phyloP scores from a whole-genome alignment of 1,140 invertebrate genomes.

The Hormaphis cornu region DNA sequence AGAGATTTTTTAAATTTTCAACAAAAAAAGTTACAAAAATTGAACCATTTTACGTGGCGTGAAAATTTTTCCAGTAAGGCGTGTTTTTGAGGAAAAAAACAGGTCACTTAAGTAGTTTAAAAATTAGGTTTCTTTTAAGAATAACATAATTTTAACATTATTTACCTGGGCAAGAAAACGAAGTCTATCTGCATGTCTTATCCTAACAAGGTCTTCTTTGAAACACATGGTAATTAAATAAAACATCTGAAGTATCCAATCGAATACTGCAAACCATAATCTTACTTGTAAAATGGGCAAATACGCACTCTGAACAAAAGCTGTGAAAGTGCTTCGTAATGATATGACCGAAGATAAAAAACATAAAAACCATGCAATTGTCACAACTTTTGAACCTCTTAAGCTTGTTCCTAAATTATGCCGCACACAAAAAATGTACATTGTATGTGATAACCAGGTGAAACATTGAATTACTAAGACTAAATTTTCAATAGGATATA shows the following conservation, averaged over 20 bases:
- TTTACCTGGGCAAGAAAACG: constrained; percentile 28
- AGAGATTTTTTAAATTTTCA: too few species aligned
- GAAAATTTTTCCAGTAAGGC: too few species aligned
- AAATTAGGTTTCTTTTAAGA: too few species aligned
- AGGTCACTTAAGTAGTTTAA: too few species aligned
- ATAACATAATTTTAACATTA: background rate
- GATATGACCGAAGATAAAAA: constrained; percentile 53
- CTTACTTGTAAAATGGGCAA: constrained; percentile 37
- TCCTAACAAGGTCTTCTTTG: constrained; percentile 9
- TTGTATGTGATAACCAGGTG: constrained; percentile 68
- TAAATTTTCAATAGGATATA: constrained; percentile 57
- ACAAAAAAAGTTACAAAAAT: too few species aligned
- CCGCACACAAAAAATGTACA: constrained; percentile 59
- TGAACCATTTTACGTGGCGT: too few species aligned
- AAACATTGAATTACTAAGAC: constrained; percentile 56
- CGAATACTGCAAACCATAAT: constrained; percentile 46
- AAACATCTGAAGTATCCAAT: constrained; percentile 40
- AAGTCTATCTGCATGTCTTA: constrained; percentile 10
- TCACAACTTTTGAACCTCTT: constrained; percentile 58
- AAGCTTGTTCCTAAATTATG: constrained; percentile 43
- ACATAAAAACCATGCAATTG: constrained; percentile 55
- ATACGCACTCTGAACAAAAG: constrained; percentile 42
- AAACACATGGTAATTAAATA: constrained; percentile 37
- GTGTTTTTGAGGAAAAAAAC: too few species aligned
- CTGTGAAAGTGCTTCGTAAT: constrained; percentile 34